Evolutionary conservation across 2,797 vertebrate genomes (phyloP).

Genomic region (Steatocranus sp.): DNA sequence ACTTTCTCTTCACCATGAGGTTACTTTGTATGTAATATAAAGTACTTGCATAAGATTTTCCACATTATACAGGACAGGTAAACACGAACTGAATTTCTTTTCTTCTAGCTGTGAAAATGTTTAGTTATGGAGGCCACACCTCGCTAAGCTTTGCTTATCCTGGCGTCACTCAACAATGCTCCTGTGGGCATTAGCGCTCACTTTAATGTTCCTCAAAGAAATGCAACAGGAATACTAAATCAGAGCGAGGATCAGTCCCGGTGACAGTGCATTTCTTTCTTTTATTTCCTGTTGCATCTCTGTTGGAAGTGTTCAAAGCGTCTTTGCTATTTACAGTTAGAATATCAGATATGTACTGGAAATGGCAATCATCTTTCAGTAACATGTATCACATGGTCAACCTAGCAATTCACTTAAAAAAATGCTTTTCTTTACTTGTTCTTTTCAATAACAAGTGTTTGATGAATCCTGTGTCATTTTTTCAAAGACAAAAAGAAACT

Average conservation of each 20-base stretch:
- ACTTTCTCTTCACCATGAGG: not conserved
- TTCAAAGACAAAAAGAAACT: not conserved
- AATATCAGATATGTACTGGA: not conserved
- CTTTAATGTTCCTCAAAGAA: slow-evolving; percentile 43
- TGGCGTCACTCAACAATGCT: slow-evolving; percentile 24
- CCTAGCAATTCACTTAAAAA: not conserved
- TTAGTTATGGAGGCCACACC: slow-evolving; percentile 30
- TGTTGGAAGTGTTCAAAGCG: not conserved
- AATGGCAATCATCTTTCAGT: not conserved
- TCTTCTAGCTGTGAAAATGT: slow-evolving; percentile 36
- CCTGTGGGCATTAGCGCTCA: slow-evolving; percentile 24
- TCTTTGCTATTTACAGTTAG: not conserved
- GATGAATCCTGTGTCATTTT: not conserved
- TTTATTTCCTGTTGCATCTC: not conserved
- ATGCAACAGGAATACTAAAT: slow-evolving; percentile 31
- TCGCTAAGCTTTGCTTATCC: slow-evolving; percentile 47
- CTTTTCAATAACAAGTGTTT: not conserved
- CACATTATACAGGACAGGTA: not conserved
- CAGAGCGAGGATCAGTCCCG: not conserved
- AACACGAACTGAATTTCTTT: slow-evolving; percentile 45
- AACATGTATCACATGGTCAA: not conserved
- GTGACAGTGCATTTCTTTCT: not conserved
- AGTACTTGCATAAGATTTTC: not conserved
- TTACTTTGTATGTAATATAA: not conserved
- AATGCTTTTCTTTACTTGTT: not conserved